Base-by-base conservation (phyloP, 2,888 invertebrate genomes). In the Melanchra persicariae region DNA sequence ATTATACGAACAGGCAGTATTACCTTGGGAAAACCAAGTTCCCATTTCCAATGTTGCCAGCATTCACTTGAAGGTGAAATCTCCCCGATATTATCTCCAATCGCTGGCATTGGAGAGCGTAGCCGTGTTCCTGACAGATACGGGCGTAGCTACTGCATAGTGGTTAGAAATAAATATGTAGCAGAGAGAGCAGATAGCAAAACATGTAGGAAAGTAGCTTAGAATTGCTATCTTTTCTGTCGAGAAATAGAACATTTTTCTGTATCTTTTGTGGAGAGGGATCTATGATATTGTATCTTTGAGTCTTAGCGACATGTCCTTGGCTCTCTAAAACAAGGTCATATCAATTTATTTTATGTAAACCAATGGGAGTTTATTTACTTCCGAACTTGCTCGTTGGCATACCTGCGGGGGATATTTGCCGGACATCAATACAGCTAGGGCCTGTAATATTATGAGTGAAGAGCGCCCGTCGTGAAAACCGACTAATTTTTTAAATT, bases 51-150 rank as follows among this genome's bases (percentile, higher is more conserved):
- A 45, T 59, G 37, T 58, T 10, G 40, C 58, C 26, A 66, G 34
- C 30, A 54, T 67, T 37, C 30, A 60, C 47, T n/a, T 26, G 47
- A 19, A 19, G 15, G 49, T 26, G 55, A 61, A 68, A 57, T 52
- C 51, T 68, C n/a, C 43, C 9, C 47, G 57, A 52, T 75, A 52
- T 60, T 55, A 75, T 76, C 70, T 63, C 19, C 4, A 47, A 70
- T 51, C 34, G 58, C 30, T 43, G 52, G 47, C 70, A 60, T 49
- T 58, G 43, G 54, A 75, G 62, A 76, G 54, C 52, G 19, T 47
- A 57, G n/a, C 45, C 47, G 12, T 59, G 49, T 54, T 45, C 19
- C 43, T 7, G 34, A 34, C 37, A 24, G 26, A 47, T 43, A 61
- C 58, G 4, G 52, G 30, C 43, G n/a, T 10, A 37, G 45, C 15